phyloP scores from a whole-genome alignment of 2,888 invertebrate species.

The Platycheirus rosarum region DNA sequence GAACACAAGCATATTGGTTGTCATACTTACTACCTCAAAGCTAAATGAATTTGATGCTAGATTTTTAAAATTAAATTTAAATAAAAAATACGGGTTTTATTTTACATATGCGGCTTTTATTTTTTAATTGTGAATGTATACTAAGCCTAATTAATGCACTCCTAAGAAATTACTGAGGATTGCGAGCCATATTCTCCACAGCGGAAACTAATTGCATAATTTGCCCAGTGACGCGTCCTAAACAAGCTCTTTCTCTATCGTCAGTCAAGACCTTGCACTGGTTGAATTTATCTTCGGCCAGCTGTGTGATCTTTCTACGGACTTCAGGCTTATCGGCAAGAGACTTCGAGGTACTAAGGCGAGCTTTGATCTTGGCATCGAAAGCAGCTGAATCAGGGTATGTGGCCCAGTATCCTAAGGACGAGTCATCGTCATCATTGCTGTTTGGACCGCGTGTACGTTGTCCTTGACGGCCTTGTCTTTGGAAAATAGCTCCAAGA shows the following conservation, averaged over 20 bases:
- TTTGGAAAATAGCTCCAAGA: slow-evolving; percentile 26
- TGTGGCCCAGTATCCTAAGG: slow-evolving; percentile 42
- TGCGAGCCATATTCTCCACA: slow-evolving; percentile 69
- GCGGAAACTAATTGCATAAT: slow-evolving; percentile 75
- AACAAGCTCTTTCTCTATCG: slow-evolving; percentile 64
- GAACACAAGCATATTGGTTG: no score
- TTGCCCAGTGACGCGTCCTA: slow-evolving; percentile 72
- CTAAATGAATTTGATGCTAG: no score
- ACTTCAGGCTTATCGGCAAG: slow-evolving; percentile 32
- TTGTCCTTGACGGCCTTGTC: slow-evolving; percentile 5
- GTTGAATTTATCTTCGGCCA: slow-evolving; percentile 56
- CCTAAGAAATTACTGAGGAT: slow-evolving; percentile 30
- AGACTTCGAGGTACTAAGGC: slow-evolving; percentile 35
- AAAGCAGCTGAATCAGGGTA: slow-evolving; percentile 65
- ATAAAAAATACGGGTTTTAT: not conserved
- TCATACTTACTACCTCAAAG: no score
- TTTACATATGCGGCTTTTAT: slow-evolving; percentile 1
- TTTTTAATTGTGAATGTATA: not conserved
- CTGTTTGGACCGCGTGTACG: slow-evolving; percentile 1
- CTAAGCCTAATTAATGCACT: not conserved
- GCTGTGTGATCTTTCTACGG: slow-evolving; percentile 35
- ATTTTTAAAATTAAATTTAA: no score
- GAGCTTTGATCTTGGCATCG: slow-evolving; percentile 53
- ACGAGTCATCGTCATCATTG: slow-evolving; percentile 17
- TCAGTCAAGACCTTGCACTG: slow-evolving; percentile 43